Conservation (phyloP, 2,797 vertebrate genomes). For the Peromyscus melanophrys region DNA sequence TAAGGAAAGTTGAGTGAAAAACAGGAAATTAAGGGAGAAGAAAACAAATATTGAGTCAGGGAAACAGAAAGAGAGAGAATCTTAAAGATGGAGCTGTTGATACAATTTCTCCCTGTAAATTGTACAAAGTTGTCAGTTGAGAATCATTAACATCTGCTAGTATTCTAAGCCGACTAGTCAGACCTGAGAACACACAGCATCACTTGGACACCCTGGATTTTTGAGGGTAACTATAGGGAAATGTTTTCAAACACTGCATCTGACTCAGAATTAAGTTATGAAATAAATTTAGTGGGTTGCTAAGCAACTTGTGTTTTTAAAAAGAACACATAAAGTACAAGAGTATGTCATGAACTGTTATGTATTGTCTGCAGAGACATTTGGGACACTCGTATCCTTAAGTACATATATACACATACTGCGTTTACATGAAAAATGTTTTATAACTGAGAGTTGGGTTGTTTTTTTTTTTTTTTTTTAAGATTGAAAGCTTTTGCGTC, state of each 20-base stretch:
- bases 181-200: background rate
- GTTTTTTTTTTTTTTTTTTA: background rate
- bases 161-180: background rate
- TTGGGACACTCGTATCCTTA: background rate
- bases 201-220: background rate
- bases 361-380: background rate
- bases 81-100: conserved; percentile 22
- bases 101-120: conserved; percentile 42
- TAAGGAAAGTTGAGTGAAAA: conserved; percentile 73
- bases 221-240: background rate
- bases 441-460: background rate
- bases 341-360: background rate
- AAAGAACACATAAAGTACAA: background rate
- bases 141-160: conserved; percentile 5
- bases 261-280: conserved; percentile 16
- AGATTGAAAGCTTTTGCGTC: background rate
- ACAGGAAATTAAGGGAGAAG: conserved; percentile 75
- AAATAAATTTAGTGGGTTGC: conserved; percentile 29
- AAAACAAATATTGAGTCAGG: conserved; percentile 62
- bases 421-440: background rate
- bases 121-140: background rate
- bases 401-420: background rate
- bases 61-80: conserved; percentile 43
- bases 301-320: conserved; percentile 22
- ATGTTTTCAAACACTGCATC: conserved; percentile 31